Conservation (phyloP, 2,888 invertebrate species). For the Smittia sp. region DNA sequence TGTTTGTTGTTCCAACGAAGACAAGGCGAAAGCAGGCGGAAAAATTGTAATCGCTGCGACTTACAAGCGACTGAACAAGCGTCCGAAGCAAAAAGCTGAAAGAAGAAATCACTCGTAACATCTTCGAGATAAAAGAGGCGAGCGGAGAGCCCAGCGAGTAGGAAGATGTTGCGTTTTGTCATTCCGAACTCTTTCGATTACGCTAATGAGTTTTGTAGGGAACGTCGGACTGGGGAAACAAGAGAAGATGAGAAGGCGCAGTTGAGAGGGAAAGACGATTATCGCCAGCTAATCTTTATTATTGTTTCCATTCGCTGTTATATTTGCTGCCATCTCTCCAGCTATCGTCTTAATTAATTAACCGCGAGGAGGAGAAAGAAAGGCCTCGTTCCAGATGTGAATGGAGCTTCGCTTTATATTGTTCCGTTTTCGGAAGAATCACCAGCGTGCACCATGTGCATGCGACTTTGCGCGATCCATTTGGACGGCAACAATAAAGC, state of each 20-base stretch:
- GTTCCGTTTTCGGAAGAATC: constrained; percentile 37
- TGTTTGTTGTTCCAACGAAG: constrained; percentile 12
- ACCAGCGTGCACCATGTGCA: neutral
- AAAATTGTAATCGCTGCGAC: constrained; percentile 17
- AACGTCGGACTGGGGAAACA: neutral
- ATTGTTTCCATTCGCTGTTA: constrained; percentile 28
- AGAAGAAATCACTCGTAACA: neutral
- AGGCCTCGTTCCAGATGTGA: constrained; percentile 35
- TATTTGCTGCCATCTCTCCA: constrained; percentile 26
- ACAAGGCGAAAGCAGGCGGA: constrained; percentile 14
- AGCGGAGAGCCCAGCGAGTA: neutral
- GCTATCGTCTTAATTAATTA: constrained; percentile 40
- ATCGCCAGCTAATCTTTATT: constrained; percentile 32
- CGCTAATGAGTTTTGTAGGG: neutral
- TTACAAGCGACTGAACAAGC: constrained; percentile 24
- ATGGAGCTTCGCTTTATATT: constrained; percentile 9
- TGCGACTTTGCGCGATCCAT: neutral
- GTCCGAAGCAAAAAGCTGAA: neutral
- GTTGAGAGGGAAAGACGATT: neutral
- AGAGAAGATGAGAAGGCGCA: neutral
- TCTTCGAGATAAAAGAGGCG: neutral
- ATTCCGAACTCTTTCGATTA: neutral
- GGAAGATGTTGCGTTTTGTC: neutral
- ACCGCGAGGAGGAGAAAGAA: neutral
- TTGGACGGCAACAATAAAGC: constrained; percentile 29